Base-by-base conservation (phyloP, 2,888 invertebrate genomes). In the Amphimallon solstitiale region DNA sequence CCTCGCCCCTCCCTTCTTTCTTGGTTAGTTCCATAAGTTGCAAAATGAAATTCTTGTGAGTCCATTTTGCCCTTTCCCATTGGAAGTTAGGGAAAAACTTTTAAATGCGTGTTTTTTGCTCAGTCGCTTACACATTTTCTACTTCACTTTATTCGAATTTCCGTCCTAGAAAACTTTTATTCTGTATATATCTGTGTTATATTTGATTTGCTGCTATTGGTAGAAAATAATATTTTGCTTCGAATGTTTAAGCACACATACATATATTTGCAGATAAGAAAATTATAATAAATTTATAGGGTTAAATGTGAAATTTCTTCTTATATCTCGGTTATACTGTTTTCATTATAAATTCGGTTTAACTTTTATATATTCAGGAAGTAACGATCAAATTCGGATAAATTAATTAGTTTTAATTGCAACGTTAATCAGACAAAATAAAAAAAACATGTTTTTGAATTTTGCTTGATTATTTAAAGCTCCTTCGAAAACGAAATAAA, bases 11-110 rank as follows among this genome's bases (percentile, higher is more conserved):
- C 48, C n/a, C 21, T 48, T 51, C 17, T n/a, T 17, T 54, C 63
- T 43, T 5, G 6, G 29, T 29, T 29, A 29, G 29, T 23, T 63
- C 46, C 52, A 54, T 63, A 63, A 63, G 43, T 63, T 54, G 15
- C 52, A 21, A 54, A 63, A 63, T 63, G 52, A 63, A 63, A 63
- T 63, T 63, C 45, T 43, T 40, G 23, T 21, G 51, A 15, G 23
- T 56, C 56, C 21, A 21, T 54, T 54, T 40, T 19, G n/a, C n/a
- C 23, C 19, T 3, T 17, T 17, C 21, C 6, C 19, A 1, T 29
- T 29, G 29, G 29, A 29, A 29, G 46, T 10, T 7, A 0, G 40
- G 23, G 23, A 40, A 54, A 38, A 56, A 40, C 9, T 56, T 56
- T 56, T 40, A 56, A 56, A 40, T 56, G 23, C 23, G 43, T 40